Evolutionary conservation across 2,113 vertebrate genomes (phyloP), one percentile per base, ranked within the genome.

Genomic region (Pao palembangensis): DNA sequence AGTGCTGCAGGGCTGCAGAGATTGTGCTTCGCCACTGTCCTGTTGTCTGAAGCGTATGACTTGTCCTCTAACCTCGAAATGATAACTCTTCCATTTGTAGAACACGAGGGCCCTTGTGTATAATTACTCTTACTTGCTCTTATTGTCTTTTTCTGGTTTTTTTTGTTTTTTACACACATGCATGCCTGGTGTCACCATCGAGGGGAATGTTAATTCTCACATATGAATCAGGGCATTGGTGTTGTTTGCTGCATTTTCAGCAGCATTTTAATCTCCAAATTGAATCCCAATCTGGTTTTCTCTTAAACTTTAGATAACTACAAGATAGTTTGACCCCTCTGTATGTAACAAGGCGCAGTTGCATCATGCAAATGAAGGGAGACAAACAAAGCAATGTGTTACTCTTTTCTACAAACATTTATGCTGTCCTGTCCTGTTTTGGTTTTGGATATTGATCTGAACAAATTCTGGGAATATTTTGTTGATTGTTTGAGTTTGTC

Each of bases 11-110:
- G 81, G 85, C 82, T 85, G 85, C 90, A 89, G 88, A 72, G 87
- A 88, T 83, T 88, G 82, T 82, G 64, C 84, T 87, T 74, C 85
- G 87, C 84, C 73, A 87, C 81, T 85, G 87, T 87, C 75, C 81
- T 88, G 89, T 90, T 86, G 63, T 80, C 75, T 73, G 61, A 87
- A 85, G 91, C 90, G 86, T 90, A 91, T 81, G 70, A 73, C 74
- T 57, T 78, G 72, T 68, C 70, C 73, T 58, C 55, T 73, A 38
- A 31, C 62, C 61, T 69, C 67, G 79, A 52, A 83, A 78, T 70
- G 84, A 86, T 76, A 57, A 82, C 69, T 80, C 75, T 52, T 46
- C 5, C 54, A 69, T 70, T 82, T 69, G 76, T 67, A 67, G 61
- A 78, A 76, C 65, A 21, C 58, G 61, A 51, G 59, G 71, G 34